These are phyloP conservation scores for Bursaphelenchus okinawaensis DNA, from an alignment of 2,888 invertebrate species.

Conservation along the genomic window DNA sequence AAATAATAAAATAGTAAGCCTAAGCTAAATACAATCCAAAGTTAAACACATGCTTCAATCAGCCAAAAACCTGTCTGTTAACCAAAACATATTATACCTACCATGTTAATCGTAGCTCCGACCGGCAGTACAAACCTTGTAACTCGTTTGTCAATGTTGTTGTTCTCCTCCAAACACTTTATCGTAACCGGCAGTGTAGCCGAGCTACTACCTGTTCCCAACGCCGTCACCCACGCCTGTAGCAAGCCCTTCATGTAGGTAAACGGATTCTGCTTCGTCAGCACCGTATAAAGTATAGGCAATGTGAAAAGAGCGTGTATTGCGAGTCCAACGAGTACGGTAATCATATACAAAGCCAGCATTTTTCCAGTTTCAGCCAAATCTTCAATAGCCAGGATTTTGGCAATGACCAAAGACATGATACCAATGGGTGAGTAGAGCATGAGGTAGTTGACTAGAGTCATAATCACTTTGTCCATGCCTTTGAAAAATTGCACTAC, in stretches of 20 bases:
- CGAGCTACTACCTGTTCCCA: constrained; percentile 69
- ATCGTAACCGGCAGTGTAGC: constrained; percentile 69
- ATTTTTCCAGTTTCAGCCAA: constrained; percentile 65
- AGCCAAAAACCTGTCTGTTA: too few species aligned
- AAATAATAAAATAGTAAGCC: too few species aligned
- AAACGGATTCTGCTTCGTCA: constrained; percentile 60
- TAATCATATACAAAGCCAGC: constrained; percentile 68
- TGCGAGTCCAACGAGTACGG: constrained; percentile 62
- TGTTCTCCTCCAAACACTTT: constrained; percentile 67
- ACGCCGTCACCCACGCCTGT: constrained; percentile 68
- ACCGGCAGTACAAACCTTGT: constrained; percentile 65
- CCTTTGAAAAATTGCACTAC: constrained; percentile 70
- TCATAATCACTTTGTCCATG: constrained; percentile 82
- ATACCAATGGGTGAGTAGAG: constrained; percentile 72
- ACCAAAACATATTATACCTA: constrained; percentile 57
- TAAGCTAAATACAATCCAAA: too few species aligned
- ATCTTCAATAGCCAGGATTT: constrained; percentile 66
- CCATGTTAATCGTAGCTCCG: constrained; percentile 72
- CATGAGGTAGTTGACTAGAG: constrained; percentile 82
- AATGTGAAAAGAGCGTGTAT: constrained; percentile 66
- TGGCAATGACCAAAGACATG: constrained; percentile 67
- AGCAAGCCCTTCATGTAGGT: constrained; percentile 63
- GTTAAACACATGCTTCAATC: too few species aligned
- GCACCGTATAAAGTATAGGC: constrained; percentile 65
- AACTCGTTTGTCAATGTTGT: constrained; percentile 66